Evolutionary conservation across 2,888 invertebrate genomes (phyloP).

Genomic region (Prosapia bicincta): DNA sequence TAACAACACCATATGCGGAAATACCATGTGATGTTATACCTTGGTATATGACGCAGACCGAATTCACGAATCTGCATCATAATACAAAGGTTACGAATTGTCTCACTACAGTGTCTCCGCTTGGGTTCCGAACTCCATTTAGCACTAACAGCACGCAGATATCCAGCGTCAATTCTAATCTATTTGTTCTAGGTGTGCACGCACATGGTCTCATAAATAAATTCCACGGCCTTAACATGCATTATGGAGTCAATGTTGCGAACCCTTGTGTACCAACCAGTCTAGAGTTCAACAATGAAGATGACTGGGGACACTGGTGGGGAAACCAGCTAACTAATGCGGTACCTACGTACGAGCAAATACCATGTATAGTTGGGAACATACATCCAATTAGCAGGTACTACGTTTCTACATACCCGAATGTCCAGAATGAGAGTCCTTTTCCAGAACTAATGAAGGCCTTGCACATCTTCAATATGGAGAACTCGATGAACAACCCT

Average conservation of each 20-base stretch:
- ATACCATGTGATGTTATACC: neutral
- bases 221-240: neutral
- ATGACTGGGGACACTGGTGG: neutral
- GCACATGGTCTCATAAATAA: neutral
- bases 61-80: neutral
- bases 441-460: neutral
- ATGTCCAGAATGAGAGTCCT: too few relatives aligned
- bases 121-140: conserved; percentile 6
- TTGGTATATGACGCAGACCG: neutral
- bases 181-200: neutral
- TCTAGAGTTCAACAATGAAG: neutral
- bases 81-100: neutral
- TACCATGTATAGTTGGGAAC: neutral
- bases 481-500: neutral
- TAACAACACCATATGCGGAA: neutral
- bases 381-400: too few relatives aligned
- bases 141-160: neutral
- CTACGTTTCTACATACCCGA: too few relatives aligned
- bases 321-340: too few relatives aligned
- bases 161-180: neutral
- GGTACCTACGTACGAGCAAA: too few relatives aligned
- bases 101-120: neutral
- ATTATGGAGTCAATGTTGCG: neutral
- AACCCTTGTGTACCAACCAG: neutral
- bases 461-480: neutral